These are phyloP conservation scores for Agrotis ipsilon DNA, from an alignment of 2,888 invertebrate species.

Conservation along the genomic window DNA sequence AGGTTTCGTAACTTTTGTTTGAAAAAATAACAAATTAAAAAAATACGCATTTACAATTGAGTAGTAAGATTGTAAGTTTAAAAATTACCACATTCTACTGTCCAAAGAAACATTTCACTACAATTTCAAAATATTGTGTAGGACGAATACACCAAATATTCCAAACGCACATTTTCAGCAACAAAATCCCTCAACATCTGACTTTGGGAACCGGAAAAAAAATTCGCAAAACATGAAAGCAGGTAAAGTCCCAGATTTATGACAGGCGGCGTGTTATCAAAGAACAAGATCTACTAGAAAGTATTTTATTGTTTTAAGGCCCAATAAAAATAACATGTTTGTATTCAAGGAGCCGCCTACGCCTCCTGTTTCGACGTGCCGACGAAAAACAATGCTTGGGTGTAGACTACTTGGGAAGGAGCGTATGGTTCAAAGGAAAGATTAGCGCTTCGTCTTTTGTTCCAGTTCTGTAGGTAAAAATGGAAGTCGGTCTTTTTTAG, in stretches of 20 bases:
- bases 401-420: conserved; percentile 45
- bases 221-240: conserved; percentile 76
- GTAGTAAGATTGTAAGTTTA: no score
- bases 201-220: conserved; percentile 47
- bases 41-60: no score
- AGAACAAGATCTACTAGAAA: conserved; percentile 70
- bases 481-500: conserved; percentile 24
- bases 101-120: no score
- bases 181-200: conserved; percentile 22
- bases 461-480: background rate
- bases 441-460: conserved; percentile 14
- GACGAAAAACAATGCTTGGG: conserved; percentile 51
- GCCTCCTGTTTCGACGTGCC: conserved; percentile 75
- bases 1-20: no score
- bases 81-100: no score
- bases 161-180: conserved; percentile 10
- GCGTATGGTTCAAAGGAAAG: conserved; percentile 17
- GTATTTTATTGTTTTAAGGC: conserved; percentile 84
- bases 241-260: conserved; percentile 77
- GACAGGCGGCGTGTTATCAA: conserved; percentile 57
- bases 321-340: conserved; percentile 79
- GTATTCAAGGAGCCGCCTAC: conserved; percentile 81
- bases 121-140: background rate
- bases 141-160: background rate
- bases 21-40: no score